Evolutionary conservation across 2,888 invertebrate genomes (phyloP).

Genomic region (Lysandra bellargus): DNA sequence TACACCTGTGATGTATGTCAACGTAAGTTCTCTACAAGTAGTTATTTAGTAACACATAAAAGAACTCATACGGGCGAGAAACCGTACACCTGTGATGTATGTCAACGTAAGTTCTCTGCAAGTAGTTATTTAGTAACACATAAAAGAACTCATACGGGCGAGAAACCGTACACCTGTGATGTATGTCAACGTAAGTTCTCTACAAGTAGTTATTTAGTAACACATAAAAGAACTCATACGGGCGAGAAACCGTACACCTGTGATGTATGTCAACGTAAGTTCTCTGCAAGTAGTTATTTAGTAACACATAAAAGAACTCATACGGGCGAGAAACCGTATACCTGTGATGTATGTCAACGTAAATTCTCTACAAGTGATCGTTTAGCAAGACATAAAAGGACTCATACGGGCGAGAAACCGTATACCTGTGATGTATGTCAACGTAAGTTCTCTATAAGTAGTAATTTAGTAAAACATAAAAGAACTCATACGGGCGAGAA

Average conservation of each 20-base stretch:
- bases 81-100: slow-evolving; percentile 35
- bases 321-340: slow-evolving; percentile 35
- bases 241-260: slow-evolving; percentile 21
- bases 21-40: background rate
- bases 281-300: background rate
- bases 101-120: slow-evolving; percentile 1
- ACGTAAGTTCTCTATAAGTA: background rate
- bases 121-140: background rate
- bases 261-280: slow-evolving; percentile 30
- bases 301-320: slow-evolving; percentile 18
- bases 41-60: background rate
- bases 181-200: background rate
- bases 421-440: too few relatives aligned
- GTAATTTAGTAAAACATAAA: slow-evolving; percentile 9
- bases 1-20: slow-evolving; percentile 27
- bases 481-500: slow-evolving; percentile 9
- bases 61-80: slow-evolving; percentile 33
- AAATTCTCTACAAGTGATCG: background rate
- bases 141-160: slow-evolving; percentile 29
- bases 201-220: background rate
- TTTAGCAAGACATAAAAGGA: slow-evolving; percentile 9
- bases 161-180: slow-evolving; percentile 13
- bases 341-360: slow-evolving; percentile 34
- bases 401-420: background rate
- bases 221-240: slow-evolving; percentile 24